phyloP scores from a whole-genome alignment of 2,797 vertebrate species.

The Acanthis flammea region DNA sequence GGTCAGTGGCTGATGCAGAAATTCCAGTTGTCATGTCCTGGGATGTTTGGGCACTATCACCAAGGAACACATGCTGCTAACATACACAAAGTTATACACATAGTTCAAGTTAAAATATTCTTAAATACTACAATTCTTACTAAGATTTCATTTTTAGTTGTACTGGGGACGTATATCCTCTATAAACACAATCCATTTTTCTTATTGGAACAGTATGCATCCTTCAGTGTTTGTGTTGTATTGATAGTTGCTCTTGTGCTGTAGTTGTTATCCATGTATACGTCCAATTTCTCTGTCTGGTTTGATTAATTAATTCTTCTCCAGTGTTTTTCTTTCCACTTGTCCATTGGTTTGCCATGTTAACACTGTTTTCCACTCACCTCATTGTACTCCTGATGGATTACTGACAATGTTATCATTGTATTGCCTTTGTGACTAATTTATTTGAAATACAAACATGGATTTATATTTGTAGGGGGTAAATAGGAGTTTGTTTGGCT shows the following conservation, averaged over 20 bases:
- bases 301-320: not conserved
- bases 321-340: not conserved
- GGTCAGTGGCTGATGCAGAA: not conserved
- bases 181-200: not conserved
- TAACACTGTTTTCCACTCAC: not conserved
- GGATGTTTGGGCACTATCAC: not conserved
- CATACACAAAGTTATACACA: not conserved
- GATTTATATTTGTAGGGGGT: not conserved
- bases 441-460: not conserved
- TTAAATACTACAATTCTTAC: not conserved
- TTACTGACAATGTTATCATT: not conserved
- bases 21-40: not conserved
- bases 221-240: not conserved
- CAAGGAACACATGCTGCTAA: not conserved
- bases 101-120: not conserved
- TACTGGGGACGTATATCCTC: not conserved
- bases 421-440: not conserved
- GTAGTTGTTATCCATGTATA: not conserved
- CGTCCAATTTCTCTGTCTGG: not conserved
- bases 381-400: not conserved
- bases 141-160: not conserved
- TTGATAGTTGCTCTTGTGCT: not conserved
- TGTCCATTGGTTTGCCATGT: not conserved
- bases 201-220: not conserved
- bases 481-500: not conserved